Base-by-base conservation (phyloP, 2,797 vertebrate species). In the Mormyrops attenuatus region DNA sequence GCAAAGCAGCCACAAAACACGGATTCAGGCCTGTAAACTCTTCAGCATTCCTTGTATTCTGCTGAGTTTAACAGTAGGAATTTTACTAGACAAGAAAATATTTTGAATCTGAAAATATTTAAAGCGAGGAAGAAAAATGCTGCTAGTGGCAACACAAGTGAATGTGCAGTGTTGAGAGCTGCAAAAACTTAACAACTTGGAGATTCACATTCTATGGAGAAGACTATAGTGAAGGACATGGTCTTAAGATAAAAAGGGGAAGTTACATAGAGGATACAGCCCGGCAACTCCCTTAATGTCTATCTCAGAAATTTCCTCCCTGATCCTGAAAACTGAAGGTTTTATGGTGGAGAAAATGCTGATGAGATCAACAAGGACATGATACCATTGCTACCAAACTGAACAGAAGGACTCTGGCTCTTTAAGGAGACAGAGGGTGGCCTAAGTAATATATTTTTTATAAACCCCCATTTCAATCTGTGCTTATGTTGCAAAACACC, bases 281-380 rank as follows among this genome's bases (percentile, higher is more conserved):
- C 77, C 47, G 44, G 77, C 17, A 49, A 20, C 38, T 49, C 15
- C 15, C 44, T 84, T 8, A 44, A 84, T 47, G n/a, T 44, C 44
- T 84, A 22, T 49, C 77, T 84, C 77, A 84, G 20, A 49, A 84
- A 49, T 84, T 3, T 84, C 77, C 41, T 49, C 77, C 41, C n/a
- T 44, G 38, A 22, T 47, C 38, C 6, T n/a, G 47, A 84, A 49
- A 84, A 30, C 66, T 88, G 88, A 88, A 88, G 88, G 88, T 44
- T 80, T 47, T 52, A 20, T 30, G 49, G 30, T 9, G 69, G 50
- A 80, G 69, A 53, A 53, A n/a, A 52, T 88, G 13, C 88, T 41
- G 69, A 88, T 88, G 38, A 17, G 66, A 30, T 73, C 30, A 73
- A 73, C 66, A 47, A 77, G 69, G 7, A 88, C 49, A 22, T n/a